Percentiles rank a stretch among this genome's conserved stretches.
Evolutionary conservation across 2,888 invertebrate species (phyloP).

Genomic region (Saturnia japonica): DNA sequence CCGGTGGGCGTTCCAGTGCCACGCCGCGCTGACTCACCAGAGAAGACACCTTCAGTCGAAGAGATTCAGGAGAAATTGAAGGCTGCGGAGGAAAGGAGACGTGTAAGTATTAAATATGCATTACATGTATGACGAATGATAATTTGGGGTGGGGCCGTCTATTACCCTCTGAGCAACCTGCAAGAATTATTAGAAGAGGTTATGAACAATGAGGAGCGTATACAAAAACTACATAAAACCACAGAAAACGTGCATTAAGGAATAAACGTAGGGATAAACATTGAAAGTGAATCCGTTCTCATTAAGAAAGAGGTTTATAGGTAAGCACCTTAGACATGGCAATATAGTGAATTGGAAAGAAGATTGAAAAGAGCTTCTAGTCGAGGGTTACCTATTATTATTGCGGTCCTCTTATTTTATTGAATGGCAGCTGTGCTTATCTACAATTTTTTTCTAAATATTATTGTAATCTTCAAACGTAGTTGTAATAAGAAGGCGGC

Average conservation of each 20-base stretch:
- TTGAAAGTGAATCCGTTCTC: too few species aligned
- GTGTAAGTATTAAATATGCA: conserved; percentile 81
- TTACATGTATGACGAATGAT: not conserved
- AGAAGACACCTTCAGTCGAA: conserved; percentile 89
- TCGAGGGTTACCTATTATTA: too few species aligned
- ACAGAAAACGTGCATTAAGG: too few species aligned
- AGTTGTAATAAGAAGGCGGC: too few species aligned
- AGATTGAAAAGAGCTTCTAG: not conserved
- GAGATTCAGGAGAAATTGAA: conserved; percentile 96
- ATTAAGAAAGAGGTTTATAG: too few species aligned
- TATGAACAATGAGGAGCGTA: not conserved
- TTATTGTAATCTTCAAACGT: too few species aligned
- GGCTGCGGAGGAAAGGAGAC: conserved; percentile 96
- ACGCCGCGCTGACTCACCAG: conserved; percentile 85
- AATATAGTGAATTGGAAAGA: not conserved
- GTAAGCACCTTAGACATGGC: not conserved
- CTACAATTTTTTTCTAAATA: too few species aligned
- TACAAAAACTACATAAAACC: not conserved
- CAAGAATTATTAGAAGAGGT: too few species aligned
- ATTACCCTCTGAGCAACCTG: too few species aligned
- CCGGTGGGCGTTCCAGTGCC: conserved; percentile 87
- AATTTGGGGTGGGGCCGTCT: not conserved
- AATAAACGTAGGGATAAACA: too few species aligned
- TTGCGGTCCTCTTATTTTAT: too few species aligned
- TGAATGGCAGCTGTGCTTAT: too few species aligned